These are phyloP conservation scores for Pseudachorutes palmiensis DNA, from an alignment of 1,140 invertebrate species.

Conservation along the genomic window DNA sequence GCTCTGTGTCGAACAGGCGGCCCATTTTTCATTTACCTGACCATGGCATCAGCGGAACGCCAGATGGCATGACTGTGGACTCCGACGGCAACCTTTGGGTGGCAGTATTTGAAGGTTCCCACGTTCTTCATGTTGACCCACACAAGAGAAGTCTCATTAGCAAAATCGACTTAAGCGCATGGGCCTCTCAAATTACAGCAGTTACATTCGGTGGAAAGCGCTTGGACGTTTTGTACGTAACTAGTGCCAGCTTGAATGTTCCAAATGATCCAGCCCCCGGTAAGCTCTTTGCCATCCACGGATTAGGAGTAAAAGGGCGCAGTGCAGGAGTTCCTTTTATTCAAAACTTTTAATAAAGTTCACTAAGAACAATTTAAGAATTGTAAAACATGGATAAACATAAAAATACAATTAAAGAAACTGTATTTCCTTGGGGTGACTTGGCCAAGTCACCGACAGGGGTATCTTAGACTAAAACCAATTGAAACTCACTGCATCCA, in stretches of 20 bases:
- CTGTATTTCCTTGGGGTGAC: too few species aligned
- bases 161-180: slow-evolving; percentile 43
- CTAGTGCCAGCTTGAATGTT: slow-evolving; percentile 41
- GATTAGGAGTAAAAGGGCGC: neutral
- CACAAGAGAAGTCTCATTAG: slow-evolving; percentile 40
- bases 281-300: neutral
- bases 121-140: slow-evolving; percentile 42
- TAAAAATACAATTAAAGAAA: too few species aligned
- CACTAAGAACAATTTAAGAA: neutral
- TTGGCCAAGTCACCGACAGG: too few species aligned
- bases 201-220: slow-evolving; percentile 53
- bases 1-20: slow-evolving; percentile 47
- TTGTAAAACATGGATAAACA: too few species aligned
- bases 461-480: too few species aligned
- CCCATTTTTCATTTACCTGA: slow-evolving; percentile 37
- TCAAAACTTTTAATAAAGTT: neutral
- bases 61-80: slow-evolving; percentile 46
- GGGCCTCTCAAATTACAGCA: slow-evolving; percentile 46
- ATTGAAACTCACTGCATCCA: too few species aligned
- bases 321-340: neutral
- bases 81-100: slow-evolving; percentile 44
- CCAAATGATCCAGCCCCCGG: neutral
- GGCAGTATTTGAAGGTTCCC: slow-evolving; percentile 38
- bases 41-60: slow-evolving; percentile 38
- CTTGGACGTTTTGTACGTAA: slow-evolving; percentile 49